These are phyloP conservation scores for Pterostichus madidus DNA, from an alignment of 2,888 invertebrate species.

Conservation along the genomic window DNA sequence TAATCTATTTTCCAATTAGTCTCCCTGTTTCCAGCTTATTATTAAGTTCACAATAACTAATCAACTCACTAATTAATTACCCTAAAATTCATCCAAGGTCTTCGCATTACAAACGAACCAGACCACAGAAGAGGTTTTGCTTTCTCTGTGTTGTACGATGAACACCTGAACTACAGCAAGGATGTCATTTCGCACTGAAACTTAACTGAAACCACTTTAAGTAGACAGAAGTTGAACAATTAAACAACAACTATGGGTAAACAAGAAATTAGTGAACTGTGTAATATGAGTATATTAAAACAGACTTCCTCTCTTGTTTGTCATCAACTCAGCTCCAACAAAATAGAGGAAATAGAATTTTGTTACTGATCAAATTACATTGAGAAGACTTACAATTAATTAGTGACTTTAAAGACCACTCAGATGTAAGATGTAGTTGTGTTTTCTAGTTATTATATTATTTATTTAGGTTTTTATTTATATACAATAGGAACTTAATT, in stretches of 20 bases:
- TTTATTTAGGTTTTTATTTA: no score
- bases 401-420: no score
- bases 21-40: no score
- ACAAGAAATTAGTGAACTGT: conserved; percentile 4
- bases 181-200: not conserved
- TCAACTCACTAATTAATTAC: not conserved
- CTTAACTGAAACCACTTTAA: not conserved
- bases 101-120: not conserved
- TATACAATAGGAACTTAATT: no score
- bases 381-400: no score
- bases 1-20: no score
- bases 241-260: not conserved
- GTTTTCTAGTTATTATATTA: no score
- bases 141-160: not conserved
- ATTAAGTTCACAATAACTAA: no score
- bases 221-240: not conserved
- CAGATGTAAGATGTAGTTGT: no score
- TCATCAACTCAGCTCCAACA: not conserved
- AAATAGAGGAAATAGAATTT: no score
- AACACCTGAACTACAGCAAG: not conserved
- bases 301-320: not conserved
- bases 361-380: no score
- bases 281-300: not conserved
- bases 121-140: not conserved
- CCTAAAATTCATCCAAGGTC: not conserved